Evolutionary conservation across 2,797 vertebrate genomes (phyloP), one percentile per base, ranked within the genome.

Genomic region (Eleutherodactylus coqui): DNA sequence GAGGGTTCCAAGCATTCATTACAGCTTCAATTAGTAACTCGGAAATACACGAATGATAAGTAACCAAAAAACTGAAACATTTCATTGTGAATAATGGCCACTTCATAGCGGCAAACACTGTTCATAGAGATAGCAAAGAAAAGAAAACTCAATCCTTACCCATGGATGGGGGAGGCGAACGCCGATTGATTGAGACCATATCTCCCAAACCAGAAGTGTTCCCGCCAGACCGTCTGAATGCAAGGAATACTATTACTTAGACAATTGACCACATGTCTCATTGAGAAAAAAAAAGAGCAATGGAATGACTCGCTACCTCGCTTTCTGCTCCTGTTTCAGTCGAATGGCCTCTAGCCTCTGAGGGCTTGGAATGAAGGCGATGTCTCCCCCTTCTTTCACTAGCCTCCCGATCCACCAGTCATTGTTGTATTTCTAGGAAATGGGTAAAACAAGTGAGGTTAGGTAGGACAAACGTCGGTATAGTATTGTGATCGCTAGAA

Each of bases 331-430:
- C 93, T 98, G 97, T 87, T 97, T 98, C 85, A 98, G 95, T 87
- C 97, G 95, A 95, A 98, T 97, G 80, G 96, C 96, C 92, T 98
- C 97, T 90, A 99, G 95, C 88, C 96, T 95, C 64, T 98, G 95
- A 80, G 97, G 97, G 93, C 97, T 98, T 91, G 97, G 97, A 92
- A 99, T 97, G 93, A 98, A 98, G 92, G 96, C 94, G 91, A 98
- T 96, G 92, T 98, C 97, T 24, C 96, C 96, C 53, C 97, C 97
- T 90, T 99, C 97, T 89, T 98, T 98, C 75, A 98, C 97, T 93
- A 98, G 94, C 92, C 97, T 92, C 58, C 97, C 97, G 84, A 99
- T 98, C 97, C 97, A 98, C 97, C 97, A 98, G 91, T 98, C 97
- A 95, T 98, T 97, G 89, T 96, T 98, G 93, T 97, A 97, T 91